Percentiles rank a stretch among this genome's conserved stretches.
These are phyloP conservation scores for Craniophora ligustri DNA, from an alignment of 2,888 invertebrate genomes.

Conservation along the genomic window DNA sequence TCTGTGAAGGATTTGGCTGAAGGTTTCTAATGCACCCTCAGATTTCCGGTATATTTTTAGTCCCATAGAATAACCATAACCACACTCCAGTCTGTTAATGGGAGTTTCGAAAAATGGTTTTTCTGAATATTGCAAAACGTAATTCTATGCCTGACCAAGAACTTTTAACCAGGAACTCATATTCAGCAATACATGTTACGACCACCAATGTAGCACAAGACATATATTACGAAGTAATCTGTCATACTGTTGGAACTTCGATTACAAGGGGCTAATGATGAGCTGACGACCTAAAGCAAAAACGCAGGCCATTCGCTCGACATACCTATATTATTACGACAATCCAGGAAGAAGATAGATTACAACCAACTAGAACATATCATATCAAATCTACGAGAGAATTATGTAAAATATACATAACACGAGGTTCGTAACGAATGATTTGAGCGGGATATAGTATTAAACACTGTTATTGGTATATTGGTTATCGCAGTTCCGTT, in stretches of 20 bases:
- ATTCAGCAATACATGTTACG: too few relatives aligned
- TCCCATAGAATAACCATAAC: too few relatives aligned
- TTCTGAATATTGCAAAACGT: too few relatives aligned
- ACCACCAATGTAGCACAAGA: too few relatives aligned
- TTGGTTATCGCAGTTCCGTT: slow-evolving; percentile 6
- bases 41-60: too few relatives aligned
- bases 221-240: background rate
- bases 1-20: too few relatives aligned
- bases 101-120: too few relatives aligned
- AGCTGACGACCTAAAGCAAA: slow-evolving; percentile 31
- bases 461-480: slow-evolving; percentile 21
- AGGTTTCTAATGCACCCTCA: too few relatives aligned
- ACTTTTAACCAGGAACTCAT: too few relatives aligned
- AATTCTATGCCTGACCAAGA: too few relatives aligned
- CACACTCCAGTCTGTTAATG: too few relatives aligned
- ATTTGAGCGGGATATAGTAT: slow-evolving; percentile 13
- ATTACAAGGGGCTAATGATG: slow-evolving; percentile 35
- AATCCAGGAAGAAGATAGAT: slow-evolving; percentile 45
- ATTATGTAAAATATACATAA: slow-evolving; percentile 38
- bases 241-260: background rate
- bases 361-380: slow-evolving; percentile 40
- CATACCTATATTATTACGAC: slow-evolving; percentile 15
- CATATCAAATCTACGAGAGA: slow-evolving; percentile 25
- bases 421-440: slow-evolving; percentile 5
- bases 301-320: slow-evolving; percentile 5